Conservation (phyloP, 2,797 vertebrate genomes). For the Salarias fasciatus region DNA sequence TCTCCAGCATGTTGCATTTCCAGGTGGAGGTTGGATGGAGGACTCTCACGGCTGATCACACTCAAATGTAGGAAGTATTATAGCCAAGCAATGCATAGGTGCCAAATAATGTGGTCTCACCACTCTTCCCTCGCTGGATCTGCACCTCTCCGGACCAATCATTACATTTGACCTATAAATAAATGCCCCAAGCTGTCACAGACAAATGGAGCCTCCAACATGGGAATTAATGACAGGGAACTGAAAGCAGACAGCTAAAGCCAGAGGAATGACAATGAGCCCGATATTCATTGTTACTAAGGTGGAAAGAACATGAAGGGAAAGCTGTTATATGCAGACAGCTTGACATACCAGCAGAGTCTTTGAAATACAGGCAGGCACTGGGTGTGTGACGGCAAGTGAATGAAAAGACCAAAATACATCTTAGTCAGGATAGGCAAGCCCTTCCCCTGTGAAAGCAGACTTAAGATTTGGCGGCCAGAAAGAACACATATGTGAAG, state of each 20-base stretch:
- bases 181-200: constrained; percentile 61
- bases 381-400: background rate
- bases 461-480: constrained; percentile 8
- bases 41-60: constrained; percentile 52
- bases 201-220: constrained; percentile 50
- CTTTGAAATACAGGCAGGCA: constrained; percentile 6
- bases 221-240: constrained; percentile 33
- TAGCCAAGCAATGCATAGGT: constrained; percentile 38
- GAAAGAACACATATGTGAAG: background rate
- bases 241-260: constrained; percentile 27
- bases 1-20: constrained; percentile 1
- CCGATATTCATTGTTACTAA: constrained; percentile 13
- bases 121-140: too few relatives aligned
- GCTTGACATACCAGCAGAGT: constrained; percentile 4
- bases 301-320: constrained; percentile 10
- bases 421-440: background rate
- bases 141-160: constrained; percentile 37
- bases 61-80: constrained; percentile 54
- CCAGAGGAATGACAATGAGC: constrained; percentile 56
- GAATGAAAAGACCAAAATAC: constrained; percentile 4
- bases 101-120: constrained; percentile 46
- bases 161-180: constrained; percentile 74
- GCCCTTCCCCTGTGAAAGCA: background rate
- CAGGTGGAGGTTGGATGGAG: constrained; percentile 22
- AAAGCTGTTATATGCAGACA: constrained; percentile 28